Evolutionary conservation across 2,113 vertebrate genomes (phyloP), one percentile per base, ranked within the genome.

Genomic region (Syngnathus typhle): DNA sequence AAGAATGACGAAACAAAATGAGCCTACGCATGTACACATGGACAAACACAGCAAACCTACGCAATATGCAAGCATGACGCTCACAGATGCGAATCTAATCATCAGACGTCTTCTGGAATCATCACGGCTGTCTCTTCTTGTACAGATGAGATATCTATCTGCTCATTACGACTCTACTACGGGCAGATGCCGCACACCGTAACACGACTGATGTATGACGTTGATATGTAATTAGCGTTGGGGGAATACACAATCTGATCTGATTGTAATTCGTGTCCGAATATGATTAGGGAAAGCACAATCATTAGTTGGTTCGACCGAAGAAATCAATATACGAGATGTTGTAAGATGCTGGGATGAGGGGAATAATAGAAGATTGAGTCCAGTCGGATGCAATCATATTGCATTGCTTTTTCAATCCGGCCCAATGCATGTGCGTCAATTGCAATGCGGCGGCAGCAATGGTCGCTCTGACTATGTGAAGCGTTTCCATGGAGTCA

Each of bases 401-500:
- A 58, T 69, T 66, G 12, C 39, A 72, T 64, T 76, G 64, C 36
- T 76, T 72, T 68, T 69, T 71, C 54, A 71, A 74, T 80, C 71
- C 65, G 21, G 16, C 59, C 32, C 47, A 9, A 79, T 88, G 69
- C 59, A 71, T 71, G 52, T 56, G 59, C 11, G 44, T 73, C 78
- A 51, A 80, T 76, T 71, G 70, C 64, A 66, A 69, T 66, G 76
- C 49, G 74, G 65, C 71, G 64, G 76, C 64, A 64, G 81, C 69
- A 67, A 38, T 54, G 60, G 65, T 47, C 74, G 43, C 19, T 51
- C 64, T 55, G 43, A 15, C 75, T 71, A 67, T 43, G 58, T 44
- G 11, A 49, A 66, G 67, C 5, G 65, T 85, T 86, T 79, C 85
- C 82, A 87, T 87, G 84, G 80, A 76, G 78, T 78, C 79, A 65